Base-by-base conservation (phyloP, 1,140 invertebrate species). In the Lethocerus indicus region DNA sequence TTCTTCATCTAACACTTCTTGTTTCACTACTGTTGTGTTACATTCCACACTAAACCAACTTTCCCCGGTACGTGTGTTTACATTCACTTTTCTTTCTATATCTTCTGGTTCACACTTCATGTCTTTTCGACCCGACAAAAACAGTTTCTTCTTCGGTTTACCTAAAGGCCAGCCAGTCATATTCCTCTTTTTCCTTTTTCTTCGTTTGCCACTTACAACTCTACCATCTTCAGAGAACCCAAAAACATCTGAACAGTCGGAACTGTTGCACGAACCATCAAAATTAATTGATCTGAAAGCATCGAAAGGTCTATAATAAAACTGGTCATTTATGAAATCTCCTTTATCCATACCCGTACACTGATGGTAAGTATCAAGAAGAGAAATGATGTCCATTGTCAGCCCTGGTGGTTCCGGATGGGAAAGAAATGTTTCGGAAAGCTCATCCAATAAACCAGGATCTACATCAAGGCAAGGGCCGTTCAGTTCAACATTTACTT, bases 131-230 rank as follows among this genome's bases (percentile, higher is more conserved):
- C n/a, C n/a, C n/a, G n/a, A n/a, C n/a, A n/a, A n/a, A n/a, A n/a
- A n/a, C 3, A 37, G 4, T 45, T 37, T 44, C 29, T 28, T 45
- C n/a, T 26, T 32, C 2, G 49, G 43, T 46, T 53, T 49, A n/a
- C 27, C 52, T n/a, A 42, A 14, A 1, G 52, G 52, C 52, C 52
- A 53, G n/a, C 52, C 52, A 1, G 52, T 53, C 32, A 53, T n/a
- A 23, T 53, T 53, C 25, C 41, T 39, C 23, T 42, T 47, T 37
- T 51, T 51, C 24, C 40, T 45, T 24, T 53, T 53, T 14, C 32
- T 49, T n/a, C 42, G 24, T 16, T 26, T 20, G 3, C 48, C 27
- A 14, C 14, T 21, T 14, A 28, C 20, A 6, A 29, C 46, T 23
- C 46, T 32, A 37, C 51, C 52, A 27, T 53, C 52, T 13, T 53